These are phyloP conservation scores for Lamellibrachia columna DNA, from an alignment of 2,888 invertebrate species.

Conservation along the genomic window DNA sequence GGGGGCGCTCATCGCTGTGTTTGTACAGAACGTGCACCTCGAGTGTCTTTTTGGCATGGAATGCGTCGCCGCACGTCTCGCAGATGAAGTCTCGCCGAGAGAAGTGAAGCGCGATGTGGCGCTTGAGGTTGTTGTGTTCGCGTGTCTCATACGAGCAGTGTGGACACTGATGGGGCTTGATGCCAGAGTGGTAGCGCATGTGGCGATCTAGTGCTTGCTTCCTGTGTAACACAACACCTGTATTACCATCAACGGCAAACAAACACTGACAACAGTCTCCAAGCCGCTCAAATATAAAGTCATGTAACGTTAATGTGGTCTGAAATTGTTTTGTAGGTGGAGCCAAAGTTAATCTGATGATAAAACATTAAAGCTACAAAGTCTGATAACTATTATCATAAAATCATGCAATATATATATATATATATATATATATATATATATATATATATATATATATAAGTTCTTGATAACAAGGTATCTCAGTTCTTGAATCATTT, in stretches of 20 bases:
- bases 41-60: conserved; percentile 62
- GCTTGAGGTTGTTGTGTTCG: conserved; percentile 58
- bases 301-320: too few species aligned
- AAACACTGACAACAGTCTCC: too few species aligned
- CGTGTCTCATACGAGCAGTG: conserved; percentile 62
- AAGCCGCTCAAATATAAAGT: too few species aligned
- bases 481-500: too few species aligned
- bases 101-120: conserved; percentile 61
- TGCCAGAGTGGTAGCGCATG: conserved; percentile 53
- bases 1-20: conserved; percentile 59
- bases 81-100: conserved; percentile 61
- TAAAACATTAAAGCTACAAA: too few species aligned
- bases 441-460: too few species aligned
- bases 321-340: too few species aligned
- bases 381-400: too few species aligned
- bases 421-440: too few species aligned
- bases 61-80: conserved; percentile 64
- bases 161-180: conserved; percentile 53
- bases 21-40: conserved; percentile 63
- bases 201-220: conserved; percentile 57
- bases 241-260: background rate
- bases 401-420: too few species aligned
- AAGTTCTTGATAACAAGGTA: too few species aligned
- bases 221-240: conserved; percentile 36
- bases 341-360: too few species aligned